Conservation (phyloP, 2,888 invertebrate species). For the Hydraecia micacea region DNA sequence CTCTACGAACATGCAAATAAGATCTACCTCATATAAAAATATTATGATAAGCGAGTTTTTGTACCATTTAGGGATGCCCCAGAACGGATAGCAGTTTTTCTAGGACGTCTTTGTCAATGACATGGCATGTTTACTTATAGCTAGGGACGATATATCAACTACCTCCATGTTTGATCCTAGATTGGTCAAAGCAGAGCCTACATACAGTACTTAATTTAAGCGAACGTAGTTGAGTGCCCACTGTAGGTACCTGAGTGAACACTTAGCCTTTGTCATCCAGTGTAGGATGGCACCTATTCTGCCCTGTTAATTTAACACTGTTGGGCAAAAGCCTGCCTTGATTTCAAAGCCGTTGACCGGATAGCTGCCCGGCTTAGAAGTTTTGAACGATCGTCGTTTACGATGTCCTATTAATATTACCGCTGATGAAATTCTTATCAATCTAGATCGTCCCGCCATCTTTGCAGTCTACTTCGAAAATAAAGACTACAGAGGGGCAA, state of each 20-base stretch:
- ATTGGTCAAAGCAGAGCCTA: neutral
- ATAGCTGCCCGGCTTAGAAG: neutral
- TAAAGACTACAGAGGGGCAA: neutral
- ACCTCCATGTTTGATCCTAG: neutral
- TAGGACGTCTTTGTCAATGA: neutral
- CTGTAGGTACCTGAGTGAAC: neutral
- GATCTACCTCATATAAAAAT: slow-evolving; percentile 7
- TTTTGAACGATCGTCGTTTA: neutral
- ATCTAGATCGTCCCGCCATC: neutral
- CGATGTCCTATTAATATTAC: neutral
- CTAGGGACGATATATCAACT: neutral
- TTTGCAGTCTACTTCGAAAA: neutral
- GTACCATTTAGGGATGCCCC: neutral
- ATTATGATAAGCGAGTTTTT: slow-evolving; percentile 17
- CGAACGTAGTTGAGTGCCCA: neutral
- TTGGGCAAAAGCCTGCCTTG: neutral
- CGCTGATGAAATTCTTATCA: neutral
- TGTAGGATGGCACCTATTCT: neutral
- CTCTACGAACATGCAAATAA: slow-evolving; percentile 2
- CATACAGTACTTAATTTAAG: neutral
- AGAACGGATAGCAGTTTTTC: neutral
- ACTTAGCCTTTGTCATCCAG: slow-evolving; percentile 5
- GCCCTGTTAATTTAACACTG: neutral
- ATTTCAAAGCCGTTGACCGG: neutral
- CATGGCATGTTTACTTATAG: neutral